A percentile compares a stretch with the other conserved stretches of the same genome.
These are phyloP conservation scores for Loriculus beryllinus DNA, from an alignment of 2,797 vertebrate genomes.

Conservation along the genomic window DNA sequence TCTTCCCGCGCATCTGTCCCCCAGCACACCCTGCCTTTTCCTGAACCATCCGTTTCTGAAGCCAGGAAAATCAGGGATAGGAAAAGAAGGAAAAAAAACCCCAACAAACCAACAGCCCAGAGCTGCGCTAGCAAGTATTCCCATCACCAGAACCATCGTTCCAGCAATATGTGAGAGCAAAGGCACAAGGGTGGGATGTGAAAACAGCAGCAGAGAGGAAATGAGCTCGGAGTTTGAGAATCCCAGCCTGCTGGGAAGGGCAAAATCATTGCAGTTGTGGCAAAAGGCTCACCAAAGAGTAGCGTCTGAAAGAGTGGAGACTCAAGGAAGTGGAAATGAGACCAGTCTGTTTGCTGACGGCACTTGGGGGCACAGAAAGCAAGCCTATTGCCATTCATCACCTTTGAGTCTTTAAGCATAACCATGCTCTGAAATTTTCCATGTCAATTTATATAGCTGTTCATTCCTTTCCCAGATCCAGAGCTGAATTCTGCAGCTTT, in stretches of 20 bases:
- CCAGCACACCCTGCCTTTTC: background rate
- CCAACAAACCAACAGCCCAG: background rate
- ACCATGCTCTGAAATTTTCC: background rate
- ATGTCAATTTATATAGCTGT: background rate
- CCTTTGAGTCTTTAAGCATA: background rate
- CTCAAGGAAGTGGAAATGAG: background rate
- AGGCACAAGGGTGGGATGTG: background rate
- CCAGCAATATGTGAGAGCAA: background rate
- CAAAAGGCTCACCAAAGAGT: background rate
- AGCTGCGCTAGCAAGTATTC: background rate
- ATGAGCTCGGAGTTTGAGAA: background rate
- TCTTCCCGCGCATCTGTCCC: background rate
- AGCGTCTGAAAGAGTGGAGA: background rate
- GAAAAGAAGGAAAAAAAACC: background rate
- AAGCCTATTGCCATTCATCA: background rate
- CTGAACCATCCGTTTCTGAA: background rate
- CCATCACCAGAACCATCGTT: background rate
- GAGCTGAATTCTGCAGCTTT: background rate
- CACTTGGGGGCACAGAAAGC: background rate
- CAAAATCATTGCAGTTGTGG: background rate
- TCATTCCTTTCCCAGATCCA: background rate
- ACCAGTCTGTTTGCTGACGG: background rate
- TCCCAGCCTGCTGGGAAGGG: background rate
- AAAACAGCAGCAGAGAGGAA: background rate
- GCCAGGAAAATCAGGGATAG: conserved; percentile 22